These are phyloP conservation scores for Syndactyla subalaris DNA, from an alignment of 2,797 vertebrate genomes.

Conservation along the genomic window DNA sequence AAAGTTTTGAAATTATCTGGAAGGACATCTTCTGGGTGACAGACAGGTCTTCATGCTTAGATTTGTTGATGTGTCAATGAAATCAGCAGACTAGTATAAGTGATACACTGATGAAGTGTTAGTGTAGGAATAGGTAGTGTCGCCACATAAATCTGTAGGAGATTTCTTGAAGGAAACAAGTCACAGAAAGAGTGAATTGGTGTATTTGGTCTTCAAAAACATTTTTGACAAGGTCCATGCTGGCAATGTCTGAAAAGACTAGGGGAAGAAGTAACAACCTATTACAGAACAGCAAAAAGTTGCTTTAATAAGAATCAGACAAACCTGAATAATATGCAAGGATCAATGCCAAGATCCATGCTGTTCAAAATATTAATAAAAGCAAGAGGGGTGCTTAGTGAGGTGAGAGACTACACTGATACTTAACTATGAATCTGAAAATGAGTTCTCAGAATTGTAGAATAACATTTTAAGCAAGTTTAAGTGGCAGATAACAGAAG, in stretches of 20 bases:
- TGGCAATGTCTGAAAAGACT: not conserved
- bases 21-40: not conserved
- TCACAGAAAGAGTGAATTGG: not conserved
- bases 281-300: not conserved
- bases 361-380: not conserved
- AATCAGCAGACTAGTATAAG: not conserved
- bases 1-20: not conserved
- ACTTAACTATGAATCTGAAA: not conserved
- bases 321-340: not conserved
- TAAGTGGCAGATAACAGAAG: not conserved
- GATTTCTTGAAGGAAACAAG: not conserved
- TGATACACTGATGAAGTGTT: not conserved
- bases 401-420: not conserved
- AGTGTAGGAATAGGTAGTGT: not conserved
- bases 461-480: not conserved
- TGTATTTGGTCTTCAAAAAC: not conserved
- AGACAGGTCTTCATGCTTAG: not conserved
- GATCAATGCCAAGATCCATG: not conserved
- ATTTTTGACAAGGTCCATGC: not conserved
- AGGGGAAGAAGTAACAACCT: not conserved
- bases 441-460: not conserved
- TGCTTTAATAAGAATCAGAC: not conserved
- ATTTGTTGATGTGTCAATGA: not conserved
- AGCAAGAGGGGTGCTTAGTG: not conserved
- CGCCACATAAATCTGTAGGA: not conserved